Percentiles rank a stretch among this genome's conserved stretches.
These are phyloP conservation scores for Hyposmocoma kahamanoa DNA, from an alignment of 1,140 invertebrate species.

Conservation along the genomic window DNA sequence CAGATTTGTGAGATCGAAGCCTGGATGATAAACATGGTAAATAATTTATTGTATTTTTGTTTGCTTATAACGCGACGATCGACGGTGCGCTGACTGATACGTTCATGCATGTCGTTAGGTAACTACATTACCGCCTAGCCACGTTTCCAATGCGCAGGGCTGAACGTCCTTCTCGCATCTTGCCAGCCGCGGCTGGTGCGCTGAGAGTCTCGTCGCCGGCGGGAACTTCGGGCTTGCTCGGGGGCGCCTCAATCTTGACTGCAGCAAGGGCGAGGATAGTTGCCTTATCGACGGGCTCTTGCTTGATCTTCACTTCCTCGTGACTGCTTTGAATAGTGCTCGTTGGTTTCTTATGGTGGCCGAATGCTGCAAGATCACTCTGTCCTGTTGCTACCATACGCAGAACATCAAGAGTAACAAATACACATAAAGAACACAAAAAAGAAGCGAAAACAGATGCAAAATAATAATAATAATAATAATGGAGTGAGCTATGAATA, in stretches of 20 bases:
- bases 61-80: neutral
- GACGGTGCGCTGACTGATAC: too few species aligned
- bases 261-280: too few species aligned
- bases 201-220: too few species aligned
- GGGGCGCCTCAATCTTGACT: neutral
- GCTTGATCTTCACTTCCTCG: neutral
- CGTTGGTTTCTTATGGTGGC: neutral
- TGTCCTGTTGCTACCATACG: too few species aligned
- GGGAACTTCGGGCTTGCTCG: neutral
- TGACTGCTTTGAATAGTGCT: neutral
- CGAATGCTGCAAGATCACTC: neutral
- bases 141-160: constrained; percentile 22
- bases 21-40: too few species aligned
- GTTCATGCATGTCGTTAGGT: too few species aligned
- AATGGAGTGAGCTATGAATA: too few species aligned
- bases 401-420: too few species aligned
- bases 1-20: constrained; percentile 53
- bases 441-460: too few species aligned
- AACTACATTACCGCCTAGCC: constrained; percentile 28
- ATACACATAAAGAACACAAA: too few species aligned
- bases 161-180: neutral
- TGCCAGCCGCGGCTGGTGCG: neutral
- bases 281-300: neutral
- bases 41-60: neutral
- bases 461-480: too few species aligned